phyloP scores from a whole-genome alignment of 2,888 invertebrate genomes.

The Lamproptera curius region DNA sequence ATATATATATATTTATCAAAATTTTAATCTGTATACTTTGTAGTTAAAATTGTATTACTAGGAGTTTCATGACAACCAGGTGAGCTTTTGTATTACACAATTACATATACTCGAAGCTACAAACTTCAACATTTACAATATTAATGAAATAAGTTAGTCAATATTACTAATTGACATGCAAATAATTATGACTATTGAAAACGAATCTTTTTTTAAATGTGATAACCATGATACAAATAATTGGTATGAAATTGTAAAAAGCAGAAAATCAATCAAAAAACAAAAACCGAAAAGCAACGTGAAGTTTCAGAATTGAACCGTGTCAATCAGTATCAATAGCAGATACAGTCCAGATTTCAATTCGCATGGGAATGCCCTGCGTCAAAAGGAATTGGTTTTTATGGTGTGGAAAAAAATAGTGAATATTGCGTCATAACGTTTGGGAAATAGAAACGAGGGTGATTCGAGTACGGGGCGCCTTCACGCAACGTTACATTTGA shows the following conservation, averaged over 20 bases:
- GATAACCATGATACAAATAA: slow-evolving; percentile 2
- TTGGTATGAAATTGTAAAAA: too few relatives aligned
- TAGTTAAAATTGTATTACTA: too few relatives aligned
- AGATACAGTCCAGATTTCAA: slow-evolving; percentile 19
- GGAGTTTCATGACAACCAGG: too few relatives aligned
- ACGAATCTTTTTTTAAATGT: too few relatives aligned
- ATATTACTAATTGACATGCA: too few relatives aligned
- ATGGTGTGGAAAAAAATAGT: slow-evolving; percentile 22
- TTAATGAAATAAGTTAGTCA: too few relatives aligned
- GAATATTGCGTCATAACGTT: slow-evolving; percentile 22
- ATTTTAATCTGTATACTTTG: too few relatives aligned
- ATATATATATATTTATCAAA: too few relatives aligned
- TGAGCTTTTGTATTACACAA: too few relatives aligned
- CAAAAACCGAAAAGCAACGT: not conserved
- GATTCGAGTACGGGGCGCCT: slow-evolving; percentile 2
- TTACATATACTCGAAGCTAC: too few relatives aligned
- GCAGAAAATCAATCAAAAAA: not conserved
- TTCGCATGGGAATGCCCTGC: slow-evolving; percentile 18
- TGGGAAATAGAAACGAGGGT: slow-evolving; percentile 18
- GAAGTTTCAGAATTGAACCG: slow-evolving; percentile 3
- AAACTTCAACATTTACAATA: too few relatives aligned
- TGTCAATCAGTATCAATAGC: slow-evolving; percentile 17
- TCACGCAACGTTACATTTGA: slow-evolving; percentile 13
- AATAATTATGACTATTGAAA: too few relatives aligned
- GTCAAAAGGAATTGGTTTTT: slow-evolving; percentile 22